phyloP scores from a whole-genome alignment of 2,888 invertebrate genomes.

The Pheosia gnoma region DNA sequence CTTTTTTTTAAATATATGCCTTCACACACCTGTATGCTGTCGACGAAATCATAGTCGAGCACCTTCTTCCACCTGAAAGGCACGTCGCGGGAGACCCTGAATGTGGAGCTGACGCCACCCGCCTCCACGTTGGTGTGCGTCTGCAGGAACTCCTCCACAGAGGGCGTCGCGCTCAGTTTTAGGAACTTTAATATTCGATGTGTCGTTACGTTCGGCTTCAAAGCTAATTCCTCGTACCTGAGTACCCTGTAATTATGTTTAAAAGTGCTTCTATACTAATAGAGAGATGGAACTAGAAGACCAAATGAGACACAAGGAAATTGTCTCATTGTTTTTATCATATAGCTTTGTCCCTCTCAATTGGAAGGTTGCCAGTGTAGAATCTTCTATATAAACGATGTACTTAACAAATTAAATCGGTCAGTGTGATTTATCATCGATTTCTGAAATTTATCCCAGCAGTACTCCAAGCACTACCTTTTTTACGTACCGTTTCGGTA shows the following conservation, averaged over 20 bases:
- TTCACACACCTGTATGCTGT: slow-evolving; percentile 82
- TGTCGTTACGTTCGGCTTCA: slow-evolving; percentile 88
- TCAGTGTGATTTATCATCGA: too few relatives aligned
- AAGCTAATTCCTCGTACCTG: slow-evolving; percentile 93
- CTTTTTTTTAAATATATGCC: too few relatives aligned
- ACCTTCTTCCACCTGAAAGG: slow-evolving; percentile 94
- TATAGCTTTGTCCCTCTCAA: too few relatives aligned
- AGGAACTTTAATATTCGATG: slow-evolving; percentile 90
- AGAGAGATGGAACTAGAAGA: too few relatives aligned
- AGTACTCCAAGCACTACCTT: too few relatives aligned
- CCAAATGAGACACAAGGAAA: too few relatives aligned
- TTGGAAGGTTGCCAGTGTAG: too few relatives aligned
- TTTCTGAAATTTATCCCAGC: too few relatives aligned
- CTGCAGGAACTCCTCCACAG: slow-evolving; percentile 89
- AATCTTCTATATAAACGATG: too few relatives aligned
- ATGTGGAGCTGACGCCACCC: slow-evolving; percentile 94
- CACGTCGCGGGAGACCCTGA: slow-evolving; percentile 91
- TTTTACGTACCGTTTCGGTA: too few relatives aligned
- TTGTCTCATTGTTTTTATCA: neutral
- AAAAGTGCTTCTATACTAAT: neutral
- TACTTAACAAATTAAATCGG: too few relatives aligned
- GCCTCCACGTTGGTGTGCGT: slow-evolving; percentile 92
- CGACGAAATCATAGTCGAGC: slow-evolving; percentile 88
- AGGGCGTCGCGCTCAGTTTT: slow-evolving; percentile 86
- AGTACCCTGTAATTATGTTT: slow-evolving; percentile 85